These are phyloP conservation scores for Psittacula derbiana DNA, from an alignment of 2,797 vertebrate genomes.

Conservation along the genomic window DNA sequence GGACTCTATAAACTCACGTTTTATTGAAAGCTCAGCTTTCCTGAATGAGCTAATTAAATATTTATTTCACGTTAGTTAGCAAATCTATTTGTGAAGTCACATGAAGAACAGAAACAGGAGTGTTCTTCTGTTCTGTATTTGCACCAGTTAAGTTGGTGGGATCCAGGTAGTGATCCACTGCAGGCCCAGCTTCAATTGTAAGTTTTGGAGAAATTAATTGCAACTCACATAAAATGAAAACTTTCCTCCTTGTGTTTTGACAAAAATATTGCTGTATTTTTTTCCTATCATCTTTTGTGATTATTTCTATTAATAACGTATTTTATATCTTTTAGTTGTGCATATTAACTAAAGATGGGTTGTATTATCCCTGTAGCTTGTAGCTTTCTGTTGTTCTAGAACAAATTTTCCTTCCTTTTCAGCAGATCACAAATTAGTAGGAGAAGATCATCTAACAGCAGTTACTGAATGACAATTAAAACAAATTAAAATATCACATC, in stretches of 20 bases:
- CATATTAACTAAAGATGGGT: not conserved
- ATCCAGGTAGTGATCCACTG: not conserved
- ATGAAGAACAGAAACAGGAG: not conserved
- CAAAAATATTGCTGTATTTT: not conserved
- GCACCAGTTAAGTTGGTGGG: not conserved
- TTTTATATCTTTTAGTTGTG: not conserved
- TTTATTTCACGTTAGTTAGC: not conserved
- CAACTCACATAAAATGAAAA: not conserved
- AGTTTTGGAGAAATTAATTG: not conserved
- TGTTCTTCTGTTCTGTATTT: not conserved
- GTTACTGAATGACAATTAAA: not conserved
- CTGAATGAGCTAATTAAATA: not conserved
- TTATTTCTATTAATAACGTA: not conserved
- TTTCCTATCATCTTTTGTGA: not conserved
- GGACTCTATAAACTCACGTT: accelerated
- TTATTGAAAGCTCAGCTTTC: not conserved
- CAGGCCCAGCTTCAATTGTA: not conserved
- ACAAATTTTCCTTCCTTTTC: not conserved
- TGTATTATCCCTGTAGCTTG: not conserved
- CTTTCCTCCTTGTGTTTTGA: not conserved
- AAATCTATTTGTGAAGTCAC: not conserved
- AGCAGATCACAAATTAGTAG: not conserved
- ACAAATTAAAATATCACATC: not conserved
- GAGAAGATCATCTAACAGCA: not conserved
- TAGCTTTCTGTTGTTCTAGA: not conserved